A percentile compares a stretch with the other conserved stretches of the same genome.
Conservation (phyloP, 2,888 invertebrate species). For the Ornithoptera alexandrae region DNA sequence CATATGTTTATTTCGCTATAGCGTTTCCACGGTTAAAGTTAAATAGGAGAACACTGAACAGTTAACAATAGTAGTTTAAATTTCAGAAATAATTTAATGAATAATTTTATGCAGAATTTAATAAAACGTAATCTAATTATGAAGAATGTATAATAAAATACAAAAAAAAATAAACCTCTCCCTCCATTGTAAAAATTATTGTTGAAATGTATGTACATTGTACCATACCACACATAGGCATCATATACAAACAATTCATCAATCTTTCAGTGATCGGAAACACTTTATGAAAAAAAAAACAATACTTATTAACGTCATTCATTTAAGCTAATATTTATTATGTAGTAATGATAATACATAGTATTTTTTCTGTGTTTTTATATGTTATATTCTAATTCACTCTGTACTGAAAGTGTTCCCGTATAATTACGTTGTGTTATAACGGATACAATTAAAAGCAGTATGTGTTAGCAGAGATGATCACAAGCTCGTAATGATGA, state of each 20-base stretch:
- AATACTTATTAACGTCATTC: not conserved
- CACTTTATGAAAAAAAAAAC: conserved; percentile 11
- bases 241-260: conserved; percentile 2
- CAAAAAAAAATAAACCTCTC: conserved; percentile 1
- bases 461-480: conserved; percentile 64
- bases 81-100: not conserved
- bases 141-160: too few relatives aligned
- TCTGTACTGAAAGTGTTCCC: conserved; percentile 28
- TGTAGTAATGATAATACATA: not conserved
- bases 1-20: conserved; percentile 1
- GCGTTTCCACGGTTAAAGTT: conserved; percentile 3
- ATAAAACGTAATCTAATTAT: too few relatives aligned
- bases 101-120: not conserved
- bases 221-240: not conserved
- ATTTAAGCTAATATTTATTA: not conserved
- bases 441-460: conserved; percentile 58
- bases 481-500: conserved; percentile 51
- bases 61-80: conserved; percentile 1
- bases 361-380: not conserved
- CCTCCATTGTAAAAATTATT: conserved; percentile 6
- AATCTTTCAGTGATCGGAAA: conserved; percentile 13
- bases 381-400: not conserved
- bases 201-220: conserved; percentile 8
- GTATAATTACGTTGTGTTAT: conserved; percentile 37
- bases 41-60: conserved; percentile 11